Percentiles rank a stretch among this genome's conserved stretches.
These are phyloP conservation scores for Bellardia bayeri DNA, from an alignment of 2,888 invertebrate genomes.

Conservation along the genomic window DNA sequence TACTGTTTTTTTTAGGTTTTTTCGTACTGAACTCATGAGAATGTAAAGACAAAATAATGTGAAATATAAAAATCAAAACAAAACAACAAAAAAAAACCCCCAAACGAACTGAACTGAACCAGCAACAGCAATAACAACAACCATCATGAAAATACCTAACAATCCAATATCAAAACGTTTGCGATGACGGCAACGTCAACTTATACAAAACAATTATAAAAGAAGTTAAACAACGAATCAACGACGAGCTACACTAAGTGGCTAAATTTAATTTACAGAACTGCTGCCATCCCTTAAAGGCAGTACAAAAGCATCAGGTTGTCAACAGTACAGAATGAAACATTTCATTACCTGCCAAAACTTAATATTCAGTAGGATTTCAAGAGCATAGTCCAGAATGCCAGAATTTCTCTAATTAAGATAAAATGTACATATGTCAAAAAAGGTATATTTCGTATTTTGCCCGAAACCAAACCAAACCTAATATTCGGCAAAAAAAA, in stretches of 20 bases:
- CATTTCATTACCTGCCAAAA: too few relatives aligned
- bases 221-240: not conserved
- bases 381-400: too few relatives aligned
- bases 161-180: slow-evolving; percentile 73
- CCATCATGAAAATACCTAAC: slow-evolving; percentile 64
- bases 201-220: slow-evolving; percentile 74
- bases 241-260: not conserved
- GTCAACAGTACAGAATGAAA: too few relatives aligned
- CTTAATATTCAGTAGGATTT: too few relatives aligned
- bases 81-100: slow-evolving; percentile 48
- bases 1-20: slow-evolving; percentile 44
- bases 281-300: too few relatives aligned
- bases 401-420: too few relatives aligned
- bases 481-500: too few relatives aligned
- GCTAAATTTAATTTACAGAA: not conserved
- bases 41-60: slow-evolving; percentile 70
- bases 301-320: too few relatives aligned
- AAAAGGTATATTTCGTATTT: too few relatives aligned
- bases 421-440: too few relatives aligned
- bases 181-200: slow-evolving; percentile 76
- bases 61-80: slow-evolving; percentile 73
- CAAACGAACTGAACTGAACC: slow-evolving; percentile 52
- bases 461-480: too few relatives aligned
- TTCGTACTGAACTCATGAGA: slow-evolving; percentile 66
- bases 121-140: slow-evolving; percentile 68